Evolutionary conservation across 2,888 invertebrate species (phyloP).

Genomic region (Apodemia duryi): DNA sequence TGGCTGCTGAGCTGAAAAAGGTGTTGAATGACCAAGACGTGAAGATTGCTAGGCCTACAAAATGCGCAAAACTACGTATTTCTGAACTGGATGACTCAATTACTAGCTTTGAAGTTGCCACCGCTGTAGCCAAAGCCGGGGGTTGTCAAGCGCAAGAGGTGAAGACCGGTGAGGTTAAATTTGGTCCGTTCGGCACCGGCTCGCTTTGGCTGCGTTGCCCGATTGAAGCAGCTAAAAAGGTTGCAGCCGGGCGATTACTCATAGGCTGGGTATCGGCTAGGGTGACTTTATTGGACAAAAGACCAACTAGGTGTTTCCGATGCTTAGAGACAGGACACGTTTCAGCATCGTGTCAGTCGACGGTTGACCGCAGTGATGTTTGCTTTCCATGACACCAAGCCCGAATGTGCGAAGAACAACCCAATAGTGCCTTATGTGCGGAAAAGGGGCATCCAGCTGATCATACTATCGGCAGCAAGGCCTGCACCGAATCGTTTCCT

Average conservation of each 20-base stretch:
- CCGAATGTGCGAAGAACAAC: conserved; percentile 19
- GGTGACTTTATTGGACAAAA: conserved; percentile 16
- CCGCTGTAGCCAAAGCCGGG: conserved; percentile 22
- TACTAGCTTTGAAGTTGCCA: conserved; percentile 15
- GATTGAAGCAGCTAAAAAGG: conserved; percentile 25
- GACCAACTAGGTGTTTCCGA: conserved; percentile 25
- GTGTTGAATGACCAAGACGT: background rate
- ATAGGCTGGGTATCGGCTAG: conserved; percentile 29
- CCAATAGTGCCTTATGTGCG: conserved; percentile 26
- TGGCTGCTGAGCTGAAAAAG: background rate
- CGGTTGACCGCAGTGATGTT: conserved; percentile 16
- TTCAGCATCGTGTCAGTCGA: conserved; percentile 19
- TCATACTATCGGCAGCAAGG: conserved; percentile 21
- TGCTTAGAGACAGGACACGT: conserved; percentile 28
- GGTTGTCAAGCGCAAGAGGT: conserved; percentile 12
- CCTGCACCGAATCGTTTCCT: conserved; percentile 2
- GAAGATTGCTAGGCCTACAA: background rate
- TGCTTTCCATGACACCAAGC: conserved; percentile 30
- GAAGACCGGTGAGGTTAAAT: conserved; percentile 17
- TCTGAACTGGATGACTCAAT: conserved; percentile 30
- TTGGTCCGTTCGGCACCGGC: background rate
- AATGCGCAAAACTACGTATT: conserved; percentile 23
- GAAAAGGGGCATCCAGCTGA: conserved; percentile 19
- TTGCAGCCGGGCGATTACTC: conserved; percentile 22
- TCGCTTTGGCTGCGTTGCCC: conserved; percentile 22